Conservation (phyloP, 2,797 vertebrate genomes). For the Coendou prehensilis region DNA sequence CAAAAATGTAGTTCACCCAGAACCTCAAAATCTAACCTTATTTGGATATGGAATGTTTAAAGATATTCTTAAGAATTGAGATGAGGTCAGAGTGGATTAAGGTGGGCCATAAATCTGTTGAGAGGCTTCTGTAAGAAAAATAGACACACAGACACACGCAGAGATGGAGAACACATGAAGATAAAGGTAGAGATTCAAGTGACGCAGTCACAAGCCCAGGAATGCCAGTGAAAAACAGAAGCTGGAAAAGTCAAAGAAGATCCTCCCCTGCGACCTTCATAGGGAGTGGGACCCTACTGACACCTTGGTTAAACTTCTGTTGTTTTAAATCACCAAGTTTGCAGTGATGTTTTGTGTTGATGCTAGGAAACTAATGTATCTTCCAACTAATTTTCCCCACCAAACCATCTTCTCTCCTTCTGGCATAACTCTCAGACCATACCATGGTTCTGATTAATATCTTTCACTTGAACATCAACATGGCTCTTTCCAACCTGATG, state of each 20-base stretch:
- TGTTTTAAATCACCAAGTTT: background rate
- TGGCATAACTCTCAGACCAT: background rate
- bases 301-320: background rate
- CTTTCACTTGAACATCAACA: background rate
- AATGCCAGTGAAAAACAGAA: background rate
- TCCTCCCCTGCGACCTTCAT: background rate
- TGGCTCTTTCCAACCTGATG: background rate
- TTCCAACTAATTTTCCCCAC: background rate
- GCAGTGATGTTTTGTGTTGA: background rate
- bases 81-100: background rate
- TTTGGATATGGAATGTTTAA: background rate
- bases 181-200: background rate
- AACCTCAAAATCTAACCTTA: background rate
- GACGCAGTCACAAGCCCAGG: background rate
- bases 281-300: background rate
- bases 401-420: background rate
- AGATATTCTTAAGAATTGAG: background rate
- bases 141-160: background rate
- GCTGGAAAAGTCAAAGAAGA: background rate
- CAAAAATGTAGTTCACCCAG: background rate
- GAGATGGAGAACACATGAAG: background rate
- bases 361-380: background rate
- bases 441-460: background rate
- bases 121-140: background rate
- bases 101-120: background rate